Percentiles rank a stretch among this genome's conserved stretches.
Conservation (phyloP, 2,797 vertebrate species). For the Phalloptychus januarius region DNA sequence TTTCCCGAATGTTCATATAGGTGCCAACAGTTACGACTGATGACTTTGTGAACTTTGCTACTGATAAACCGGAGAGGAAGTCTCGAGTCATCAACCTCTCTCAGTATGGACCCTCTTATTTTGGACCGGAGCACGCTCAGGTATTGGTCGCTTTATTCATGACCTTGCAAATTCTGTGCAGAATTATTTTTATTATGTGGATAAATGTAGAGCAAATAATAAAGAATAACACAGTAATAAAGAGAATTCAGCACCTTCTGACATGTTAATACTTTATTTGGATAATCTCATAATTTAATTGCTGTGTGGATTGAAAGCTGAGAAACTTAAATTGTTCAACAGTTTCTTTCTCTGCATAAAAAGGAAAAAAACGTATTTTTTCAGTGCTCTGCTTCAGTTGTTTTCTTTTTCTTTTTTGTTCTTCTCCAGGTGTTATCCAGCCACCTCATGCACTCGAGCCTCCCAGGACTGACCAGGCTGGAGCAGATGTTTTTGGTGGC, state of each 20-base stretch:
- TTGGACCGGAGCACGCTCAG: constrained; percentile 95
- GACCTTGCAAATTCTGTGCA: background rate
- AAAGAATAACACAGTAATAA: background rate
- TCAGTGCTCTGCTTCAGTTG: background rate
- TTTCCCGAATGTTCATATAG: constrained; percentile 37
- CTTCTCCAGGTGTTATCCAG: constrained; percentile 90
- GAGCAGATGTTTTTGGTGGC: constrained; percentile 99
- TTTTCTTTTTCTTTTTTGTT: background rate
- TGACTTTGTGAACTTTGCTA: constrained; percentile 93
- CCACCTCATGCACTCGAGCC: constrained; percentile 98
- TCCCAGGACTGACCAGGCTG: constrained; percentile 94
- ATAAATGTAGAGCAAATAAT: background rate
- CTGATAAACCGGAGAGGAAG: constrained; percentile 92
- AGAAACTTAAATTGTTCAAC: background rate
- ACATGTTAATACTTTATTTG: background rate
- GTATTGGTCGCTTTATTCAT: constrained; percentile 45
- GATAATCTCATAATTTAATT: background rate
- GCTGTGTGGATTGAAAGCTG: background rate
- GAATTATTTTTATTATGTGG: background rate
- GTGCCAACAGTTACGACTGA: constrained; percentile 89
- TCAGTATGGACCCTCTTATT: constrained; percentile 95
- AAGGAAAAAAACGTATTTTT: background rate
- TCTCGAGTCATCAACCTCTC: constrained; percentile 96
- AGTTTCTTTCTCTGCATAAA: background rate
- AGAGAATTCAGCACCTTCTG: no score